Evolutionary conservation across 2,888 invertebrate genomes (phyloP), one percentile per base, ranked within the genome.

Genomic region (Uloborus plumipes): DNA sequence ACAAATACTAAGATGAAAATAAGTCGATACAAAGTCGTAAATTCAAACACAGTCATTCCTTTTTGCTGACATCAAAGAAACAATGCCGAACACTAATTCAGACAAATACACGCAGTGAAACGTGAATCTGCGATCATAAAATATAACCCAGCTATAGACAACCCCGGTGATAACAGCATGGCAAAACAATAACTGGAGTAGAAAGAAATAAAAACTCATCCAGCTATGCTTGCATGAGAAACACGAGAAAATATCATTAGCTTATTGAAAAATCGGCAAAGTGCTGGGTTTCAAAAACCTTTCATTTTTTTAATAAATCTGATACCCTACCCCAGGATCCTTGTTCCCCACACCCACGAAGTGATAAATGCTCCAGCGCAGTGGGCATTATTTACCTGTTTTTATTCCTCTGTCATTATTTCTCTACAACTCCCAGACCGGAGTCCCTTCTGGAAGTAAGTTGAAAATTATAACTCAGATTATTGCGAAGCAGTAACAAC

Each of bases 251-350:
- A 74, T 81, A 74, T 81, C 80, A 81, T 81, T 81, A 81, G 74
- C 64, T 81, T 81, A 81, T 81, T 81, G 80, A 78, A 81, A 81
- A 70, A 81, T 74, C 59, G 62, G 58, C 78, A 66, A 58, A 71
- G 50, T 20, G 61, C 64, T n/a, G 50, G 55, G 51, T 66, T 59
- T 53, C 51, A 50, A 75, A n/a, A 49, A 62, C 47, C 53, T 47
- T 20, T 26, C 22, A 15, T 22, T 47, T 22, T 22, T 7, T n/a
- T 39, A 22, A 47, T 51, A 65, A 71, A 71, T 59, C 61, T 50
- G 47, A 62, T 55, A 15, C 80, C 80, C 74, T 39, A 71, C 78
- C 64, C 64, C 62, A 50, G 22, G 20, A 16, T 26, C 13, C 49
- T 14, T 51, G 50, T 18, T 18, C 6, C 59, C 39, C 26, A 16